Conservation (phyloP, 2,797 vertebrate species). For the Silurus lanzhouensis region DNA sequence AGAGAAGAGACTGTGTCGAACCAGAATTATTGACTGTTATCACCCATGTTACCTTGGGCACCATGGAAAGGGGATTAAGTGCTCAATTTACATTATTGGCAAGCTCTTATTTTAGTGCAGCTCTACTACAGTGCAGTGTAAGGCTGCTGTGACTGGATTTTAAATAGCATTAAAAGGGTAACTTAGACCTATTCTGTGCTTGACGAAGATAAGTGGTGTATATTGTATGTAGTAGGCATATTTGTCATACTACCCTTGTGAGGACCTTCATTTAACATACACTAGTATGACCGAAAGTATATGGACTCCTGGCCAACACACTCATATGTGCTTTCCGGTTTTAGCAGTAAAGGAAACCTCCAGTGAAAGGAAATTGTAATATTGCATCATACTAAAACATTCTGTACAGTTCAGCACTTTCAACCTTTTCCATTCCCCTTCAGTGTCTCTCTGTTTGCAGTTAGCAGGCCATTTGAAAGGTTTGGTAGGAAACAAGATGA, state of each 20-base stretch:
- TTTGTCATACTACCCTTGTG: neutral
- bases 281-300: neutral
- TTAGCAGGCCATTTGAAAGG: slow-evolving; percentile 45
- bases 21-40: slow-evolving; percentile 65
- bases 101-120: slow-evolving; percentile 58
- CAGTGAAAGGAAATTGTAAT: too few relatives aligned
- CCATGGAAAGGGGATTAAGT: slow-evolving; percentile 64
- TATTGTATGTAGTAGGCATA: neutral
- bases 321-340: neutral
- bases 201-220: slow-evolving; percentile 39
- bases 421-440: neutral
- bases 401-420: too few relatives aligned
- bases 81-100: slow-evolving; percentile 71
- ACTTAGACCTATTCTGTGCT: slow-evolving; percentile 45
- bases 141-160: slow-evolving; percentile 51
- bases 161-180: slow-evolving; percentile 53
- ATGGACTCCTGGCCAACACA: neutral
- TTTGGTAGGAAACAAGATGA: slow-evolving; percentile 31
- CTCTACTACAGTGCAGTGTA: slow-evolving; percentile 40
- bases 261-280: neutral
- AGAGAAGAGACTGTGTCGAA: slow-evolving; percentile 51
- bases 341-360: too few relatives aligned
- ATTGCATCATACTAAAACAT: too few relatives aligned
- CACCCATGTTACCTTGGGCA: slow-evolving; percentile 63
- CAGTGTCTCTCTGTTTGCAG: slow-evolving; percentile 34